Conservation (phyloP, 2,113 vertebrate species). For the Ptyas mucosa region DNA sequence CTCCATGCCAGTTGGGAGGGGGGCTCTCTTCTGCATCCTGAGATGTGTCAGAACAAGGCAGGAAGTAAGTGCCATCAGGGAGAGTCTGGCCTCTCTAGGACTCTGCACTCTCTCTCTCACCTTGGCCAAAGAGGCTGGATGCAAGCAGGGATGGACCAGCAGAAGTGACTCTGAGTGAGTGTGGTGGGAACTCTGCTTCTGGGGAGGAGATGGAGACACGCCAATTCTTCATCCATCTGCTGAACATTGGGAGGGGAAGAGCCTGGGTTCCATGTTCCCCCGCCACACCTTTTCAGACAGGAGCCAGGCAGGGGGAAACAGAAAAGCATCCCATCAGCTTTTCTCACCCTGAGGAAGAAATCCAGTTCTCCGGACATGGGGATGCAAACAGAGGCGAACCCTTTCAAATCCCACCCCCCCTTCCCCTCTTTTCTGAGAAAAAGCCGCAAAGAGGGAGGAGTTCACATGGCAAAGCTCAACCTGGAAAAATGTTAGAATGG, state of each 20-base stretch:
- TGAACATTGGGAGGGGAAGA: background rate
- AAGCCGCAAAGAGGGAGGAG: background rate
- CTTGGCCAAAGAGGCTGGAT: background rate
- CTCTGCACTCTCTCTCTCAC: background rate
- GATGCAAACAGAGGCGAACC: background rate
- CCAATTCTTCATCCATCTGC: background rate
- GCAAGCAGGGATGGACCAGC: background rate
- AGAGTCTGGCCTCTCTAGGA: background rate
- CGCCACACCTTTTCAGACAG: background rate
- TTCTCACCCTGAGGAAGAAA: background rate
- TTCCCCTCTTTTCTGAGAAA: background rate
- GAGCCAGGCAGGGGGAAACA: background rate
- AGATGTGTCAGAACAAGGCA: background rate
- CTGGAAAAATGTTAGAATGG: background rate
- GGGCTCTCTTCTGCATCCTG: background rate
- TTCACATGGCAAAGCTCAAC: background rate
- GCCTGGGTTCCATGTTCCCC: background rate
- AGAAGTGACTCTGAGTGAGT: background rate
- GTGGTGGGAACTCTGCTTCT: background rate
- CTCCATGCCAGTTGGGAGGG: background rate
- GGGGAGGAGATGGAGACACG: background rate
- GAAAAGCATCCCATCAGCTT: background rate
- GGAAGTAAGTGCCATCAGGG: background rate
- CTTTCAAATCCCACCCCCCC: background rate
- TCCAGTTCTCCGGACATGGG: background rate